Evolutionary conservation across 2,113 vertebrate genomes (phyloP).

Genomic region (Sinocyclocheilus maitianheensis): DNA sequence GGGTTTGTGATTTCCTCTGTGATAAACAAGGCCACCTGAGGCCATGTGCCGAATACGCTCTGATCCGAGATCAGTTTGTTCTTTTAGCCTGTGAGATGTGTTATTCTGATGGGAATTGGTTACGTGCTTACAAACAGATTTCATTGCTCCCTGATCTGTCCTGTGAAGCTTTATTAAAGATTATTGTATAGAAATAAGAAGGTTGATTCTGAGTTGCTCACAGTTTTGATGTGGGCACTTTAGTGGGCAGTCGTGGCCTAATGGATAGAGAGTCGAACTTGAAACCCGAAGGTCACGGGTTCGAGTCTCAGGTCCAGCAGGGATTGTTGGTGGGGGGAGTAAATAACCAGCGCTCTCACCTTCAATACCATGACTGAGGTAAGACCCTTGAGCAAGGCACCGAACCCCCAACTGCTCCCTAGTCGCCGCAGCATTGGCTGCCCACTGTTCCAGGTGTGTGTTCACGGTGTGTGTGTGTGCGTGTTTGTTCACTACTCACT

Average conservation of each 20-base stretch:
- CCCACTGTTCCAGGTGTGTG: too few species aligned
- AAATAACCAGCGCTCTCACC: too few species aligned
- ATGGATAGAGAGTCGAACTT: too few species aligned
- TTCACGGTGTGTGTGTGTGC: too few species aligned
- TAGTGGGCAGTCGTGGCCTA: not conserved
- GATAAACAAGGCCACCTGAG: constrained; percentile 50
- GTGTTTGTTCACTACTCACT: too few species aligned
- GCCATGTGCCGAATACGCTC: not conserved
- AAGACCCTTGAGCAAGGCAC: too few species aligned
- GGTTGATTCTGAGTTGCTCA: not conserved
- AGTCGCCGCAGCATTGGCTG: too few species aligned
- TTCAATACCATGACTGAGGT: too few species aligned
- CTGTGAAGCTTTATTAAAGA: constrained; percentile 15
- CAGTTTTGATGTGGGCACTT: not conserved
- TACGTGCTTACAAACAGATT: not conserved
- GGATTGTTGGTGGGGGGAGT: too few species aligned
- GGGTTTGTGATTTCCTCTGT: constrained; percentile 38
- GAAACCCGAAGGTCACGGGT: too few species aligned
- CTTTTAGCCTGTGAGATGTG: constrained; percentile 16
- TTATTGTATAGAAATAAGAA: not conserved
- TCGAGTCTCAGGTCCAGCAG: too few species aligned
- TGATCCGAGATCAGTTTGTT: constrained; percentile 15
- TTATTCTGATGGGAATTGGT: constrained; percentile 14
- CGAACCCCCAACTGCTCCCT: too few species aligned
- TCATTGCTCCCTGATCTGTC: constrained; percentile 22